Evolutionary conservation across 2,888 invertebrate genomes (phyloP).

Genomic region (Dynastes hyllus): DNA sequence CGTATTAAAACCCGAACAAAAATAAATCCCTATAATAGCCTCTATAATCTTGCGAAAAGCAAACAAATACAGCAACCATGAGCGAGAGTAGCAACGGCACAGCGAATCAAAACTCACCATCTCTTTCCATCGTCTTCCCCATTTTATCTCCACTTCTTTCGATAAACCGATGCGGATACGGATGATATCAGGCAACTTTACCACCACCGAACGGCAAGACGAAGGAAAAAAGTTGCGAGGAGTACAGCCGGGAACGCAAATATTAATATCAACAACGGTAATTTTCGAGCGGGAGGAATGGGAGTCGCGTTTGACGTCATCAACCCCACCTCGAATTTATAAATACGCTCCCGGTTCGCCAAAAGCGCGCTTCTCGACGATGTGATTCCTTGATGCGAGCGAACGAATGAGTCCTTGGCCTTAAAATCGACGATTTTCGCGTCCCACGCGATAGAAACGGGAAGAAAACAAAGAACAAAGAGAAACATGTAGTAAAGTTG

Average conservation of each 20-base stretch:
- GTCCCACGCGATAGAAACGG: not conserved
- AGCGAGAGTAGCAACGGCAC: not conserved
- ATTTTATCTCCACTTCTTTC: conserved; percentile 17
- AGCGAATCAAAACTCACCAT: conserved; percentile 35
- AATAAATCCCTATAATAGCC: conserved; percentile 26
- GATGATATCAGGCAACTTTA: conserved; percentile 1
- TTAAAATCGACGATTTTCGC: conserved; percentile 17
- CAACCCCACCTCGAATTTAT: conserved; percentile 49
- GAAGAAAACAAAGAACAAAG: conserved; percentile 2
- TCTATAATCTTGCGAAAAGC: conserved; percentile 9
- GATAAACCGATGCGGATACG: not conserved
- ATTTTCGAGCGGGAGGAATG: conserved; percentile 39
- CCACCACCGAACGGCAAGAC: conserved; percentile 19
- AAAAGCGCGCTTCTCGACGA: not conserved
- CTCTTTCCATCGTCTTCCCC: conserved; percentile 12
- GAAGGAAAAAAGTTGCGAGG: conserved; percentile 22
- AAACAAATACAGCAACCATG: not conserved
- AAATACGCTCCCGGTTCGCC: conserved; percentile 46
- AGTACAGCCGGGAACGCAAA: conserved; percentile 29
- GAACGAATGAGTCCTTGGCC: conserved; percentile 30
- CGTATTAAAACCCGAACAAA: not conserved
- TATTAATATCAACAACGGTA: conserved; percentile 48
- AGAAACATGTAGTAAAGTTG: not conserved
- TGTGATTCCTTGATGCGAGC: not conserved
- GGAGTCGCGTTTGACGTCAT: conserved; percentile 47